Conservation (phyloP, 2,888 invertebrate species). For the Cephus nigrinus region DNA sequence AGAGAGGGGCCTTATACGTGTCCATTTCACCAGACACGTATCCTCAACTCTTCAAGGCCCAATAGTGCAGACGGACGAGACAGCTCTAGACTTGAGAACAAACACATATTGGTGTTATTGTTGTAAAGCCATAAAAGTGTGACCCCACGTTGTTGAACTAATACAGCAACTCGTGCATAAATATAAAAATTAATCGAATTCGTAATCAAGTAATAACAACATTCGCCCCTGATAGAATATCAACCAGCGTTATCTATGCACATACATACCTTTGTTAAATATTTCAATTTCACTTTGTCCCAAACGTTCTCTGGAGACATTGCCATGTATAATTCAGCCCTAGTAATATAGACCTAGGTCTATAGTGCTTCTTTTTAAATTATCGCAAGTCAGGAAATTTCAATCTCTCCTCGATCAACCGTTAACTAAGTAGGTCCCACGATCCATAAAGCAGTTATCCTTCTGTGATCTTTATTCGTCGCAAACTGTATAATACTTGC, state of each 20-base stretch:
- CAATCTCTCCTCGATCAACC: neutral
- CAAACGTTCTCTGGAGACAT: neutral
- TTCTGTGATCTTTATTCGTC: neutral
- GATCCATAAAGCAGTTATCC: neutral
- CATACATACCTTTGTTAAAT: neutral
- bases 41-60: neutral
- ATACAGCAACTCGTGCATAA: neutral
- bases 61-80: neutral
- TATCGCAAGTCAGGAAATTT: neutral
- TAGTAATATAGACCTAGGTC: too few relatives aligned
- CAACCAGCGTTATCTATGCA: neutral
- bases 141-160: neutral
- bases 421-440: neutral
- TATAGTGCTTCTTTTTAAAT: neutral
- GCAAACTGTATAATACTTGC: neutral
- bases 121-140: neutral
- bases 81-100: neutral
- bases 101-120: neutral
- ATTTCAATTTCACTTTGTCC: neutral
- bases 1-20: constrained; percentile 7
- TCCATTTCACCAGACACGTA: constrained; percentile 18
- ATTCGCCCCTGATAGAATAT: neutral
- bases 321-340: neutral
- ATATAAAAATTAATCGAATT: neutral
- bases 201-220: neutral